Evolutionary conservation across 2,888 invertebrate species (phyloP).

Genomic region (Drosophila trichaetosa): DNA sequence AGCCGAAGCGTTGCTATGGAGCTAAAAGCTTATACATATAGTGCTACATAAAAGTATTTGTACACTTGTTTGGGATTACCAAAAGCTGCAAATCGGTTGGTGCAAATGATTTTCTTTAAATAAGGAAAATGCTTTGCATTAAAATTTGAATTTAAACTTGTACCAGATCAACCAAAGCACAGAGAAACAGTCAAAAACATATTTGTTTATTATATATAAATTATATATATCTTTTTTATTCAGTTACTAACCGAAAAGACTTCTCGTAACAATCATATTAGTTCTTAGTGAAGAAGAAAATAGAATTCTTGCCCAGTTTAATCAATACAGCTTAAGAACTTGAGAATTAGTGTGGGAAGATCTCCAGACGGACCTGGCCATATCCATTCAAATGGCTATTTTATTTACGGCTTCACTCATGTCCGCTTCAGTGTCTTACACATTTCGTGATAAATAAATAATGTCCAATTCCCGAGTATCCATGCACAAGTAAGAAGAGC

Average conservation of each 20-base stretch:
- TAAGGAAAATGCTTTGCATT: neutral
- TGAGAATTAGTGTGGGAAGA: neutral
- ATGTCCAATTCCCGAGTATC: neutral
- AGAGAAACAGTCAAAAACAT: neutral
- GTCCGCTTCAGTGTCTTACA: neutral
- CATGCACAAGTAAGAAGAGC: neutral
- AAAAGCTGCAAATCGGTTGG: neutral
- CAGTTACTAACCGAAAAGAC: neutral
- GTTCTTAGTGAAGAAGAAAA: neutral
- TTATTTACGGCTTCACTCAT: neutral
- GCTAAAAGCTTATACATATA: neutral
- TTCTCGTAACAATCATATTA: neutral
- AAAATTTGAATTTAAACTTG: neutral
- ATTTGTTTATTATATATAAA: neutral
- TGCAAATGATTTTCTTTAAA: neutral
- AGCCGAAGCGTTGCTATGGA: neutral
- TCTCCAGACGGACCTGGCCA: neutral
- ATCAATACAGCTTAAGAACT: neutral
- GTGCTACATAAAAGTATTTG: neutral
- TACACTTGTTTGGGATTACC: neutral
- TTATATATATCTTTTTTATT: neutral
- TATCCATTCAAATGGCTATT: neutral
- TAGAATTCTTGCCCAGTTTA: neutral
- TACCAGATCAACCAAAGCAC: too few relatives aligned
- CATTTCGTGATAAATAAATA: neutral